Conservation (phyloP, 2,888 invertebrate species). For the Mesochorus sp. region DNA sequence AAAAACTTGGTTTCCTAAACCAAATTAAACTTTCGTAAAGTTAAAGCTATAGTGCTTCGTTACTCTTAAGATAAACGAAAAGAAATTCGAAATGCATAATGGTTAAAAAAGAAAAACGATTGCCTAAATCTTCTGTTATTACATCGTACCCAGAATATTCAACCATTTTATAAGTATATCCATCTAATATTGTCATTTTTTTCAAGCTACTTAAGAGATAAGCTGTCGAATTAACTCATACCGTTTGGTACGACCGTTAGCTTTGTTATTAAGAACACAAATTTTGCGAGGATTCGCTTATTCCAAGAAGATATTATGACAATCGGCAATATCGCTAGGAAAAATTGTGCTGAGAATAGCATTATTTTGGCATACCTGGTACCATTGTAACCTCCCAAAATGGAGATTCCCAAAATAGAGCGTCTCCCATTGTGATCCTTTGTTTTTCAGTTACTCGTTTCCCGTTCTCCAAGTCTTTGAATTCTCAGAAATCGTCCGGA, state of each 20-base stretch:
- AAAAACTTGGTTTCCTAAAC: no score
- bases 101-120: no score
- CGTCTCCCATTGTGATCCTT: conserved; percentile 1
- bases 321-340: conserved; percentile 62
- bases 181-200: not conserved
- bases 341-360: conserved; percentile 6
- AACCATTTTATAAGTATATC: not conserved
- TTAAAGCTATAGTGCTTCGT: no score
- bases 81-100: no score
- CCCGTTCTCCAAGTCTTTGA: conserved; percentile 46
- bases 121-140: no score
- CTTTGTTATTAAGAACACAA: not conserved
- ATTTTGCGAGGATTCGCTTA: not conserved
- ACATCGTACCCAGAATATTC: not conserved
- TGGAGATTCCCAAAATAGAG: conserved; percentile 10
- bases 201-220: not conserved
- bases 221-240: not conserved
- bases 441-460: conserved; percentile 52
- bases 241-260: not conserved
- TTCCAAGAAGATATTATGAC: conserved; percentile 60
- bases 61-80: no score
- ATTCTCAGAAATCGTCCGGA: conserved; percentile 27
- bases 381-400: not conserved
- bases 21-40: no score
- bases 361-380: not conserved